A percentile compares a stretch with the other conserved stretches of the same genome.
Evolutionary conservation across 2,113 vertebrate species (phyloP).

Genomic region (Apodemus sylvaticus): DNA sequence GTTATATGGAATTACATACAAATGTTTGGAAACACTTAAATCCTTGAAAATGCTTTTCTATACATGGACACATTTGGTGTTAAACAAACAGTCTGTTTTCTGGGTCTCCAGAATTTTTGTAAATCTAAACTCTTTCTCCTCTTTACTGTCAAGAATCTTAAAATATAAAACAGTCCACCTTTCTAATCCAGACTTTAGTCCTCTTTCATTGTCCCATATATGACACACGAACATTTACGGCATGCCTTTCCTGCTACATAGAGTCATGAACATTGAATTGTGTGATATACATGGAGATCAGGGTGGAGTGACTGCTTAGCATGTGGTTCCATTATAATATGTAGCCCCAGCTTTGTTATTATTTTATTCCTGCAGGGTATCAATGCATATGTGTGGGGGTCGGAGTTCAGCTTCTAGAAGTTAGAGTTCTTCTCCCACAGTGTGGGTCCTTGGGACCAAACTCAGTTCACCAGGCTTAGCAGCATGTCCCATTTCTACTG

Average conservation of each 20-base stretch:
- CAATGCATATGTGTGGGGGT: background rate
- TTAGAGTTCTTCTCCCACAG: background rate
- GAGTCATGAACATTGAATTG: background rate
- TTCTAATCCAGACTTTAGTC: background rate
- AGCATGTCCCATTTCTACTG: no score
- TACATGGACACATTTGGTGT: background rate
- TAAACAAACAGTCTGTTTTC: background rate
- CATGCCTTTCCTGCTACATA: background rate
- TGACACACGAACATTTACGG: background rate
- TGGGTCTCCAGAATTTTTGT: background rate
- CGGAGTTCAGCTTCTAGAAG: background rate
- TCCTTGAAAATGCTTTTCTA: background rate
- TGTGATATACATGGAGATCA: background rate
- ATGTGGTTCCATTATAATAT: background rate
- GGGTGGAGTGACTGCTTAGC: background rate
- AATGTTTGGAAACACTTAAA: background rate
- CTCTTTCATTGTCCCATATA: background rate
- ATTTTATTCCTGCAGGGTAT: background rate
- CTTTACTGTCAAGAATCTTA: background rate
- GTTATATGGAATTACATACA: background rate
- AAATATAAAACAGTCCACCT: background rate
- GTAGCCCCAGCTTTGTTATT: background rate
- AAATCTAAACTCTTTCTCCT: background rate
- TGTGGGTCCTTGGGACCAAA: background rate
- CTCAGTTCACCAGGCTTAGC: background rate